These are phyloP conservation scores for Lerema accius DNA, from an alignment of 1,140 invertebrate genomes.

Conservation along the genomic window DNA sequence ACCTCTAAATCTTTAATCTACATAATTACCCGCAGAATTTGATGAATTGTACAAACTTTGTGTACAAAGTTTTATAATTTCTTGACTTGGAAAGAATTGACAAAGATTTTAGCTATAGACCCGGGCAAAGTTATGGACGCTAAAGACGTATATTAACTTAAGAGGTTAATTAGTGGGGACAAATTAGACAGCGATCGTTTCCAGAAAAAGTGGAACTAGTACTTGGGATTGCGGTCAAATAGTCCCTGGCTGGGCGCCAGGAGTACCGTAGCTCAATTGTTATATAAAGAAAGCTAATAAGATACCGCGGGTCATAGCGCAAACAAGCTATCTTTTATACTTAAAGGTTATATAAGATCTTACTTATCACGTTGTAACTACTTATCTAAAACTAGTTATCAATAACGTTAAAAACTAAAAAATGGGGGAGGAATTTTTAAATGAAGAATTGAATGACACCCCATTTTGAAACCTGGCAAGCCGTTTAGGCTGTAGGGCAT, in stretches of 20 bases:
- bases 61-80: neutral
- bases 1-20: neutral
- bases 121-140: slow-evolving; percentile 2
- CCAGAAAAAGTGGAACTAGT: slow-evolving; percentile 30
- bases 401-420: no score
- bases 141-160: slow-evolving; percentile 28
- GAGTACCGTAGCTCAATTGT: slow-evolving; percentile 25
- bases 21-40: neutral
- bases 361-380: no score
- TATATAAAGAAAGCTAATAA: slow-evolving; percentile 33
- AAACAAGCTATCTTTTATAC: slow-evolving; percentile 20
- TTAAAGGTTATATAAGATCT: neutral
- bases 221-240: slow-evolving; percentile 32
- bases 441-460: no score
- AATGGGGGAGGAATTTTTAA: no score
- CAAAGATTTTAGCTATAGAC: neutral
- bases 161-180: slow-evolving; percentile 25
- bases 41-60: neutral
- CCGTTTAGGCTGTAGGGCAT: no score
- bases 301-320: slow-evolving; percentile 20
- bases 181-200: slow-evolving; percentile 32
- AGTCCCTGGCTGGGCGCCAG: slow-evolving; percentile 26
- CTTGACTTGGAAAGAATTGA: neutral
- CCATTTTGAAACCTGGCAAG: no score
- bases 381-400: no score